phyloP scores from a whole-genome alignment of 2,113 vertebrate genomes.

The Anser cygnoides region DNA sequence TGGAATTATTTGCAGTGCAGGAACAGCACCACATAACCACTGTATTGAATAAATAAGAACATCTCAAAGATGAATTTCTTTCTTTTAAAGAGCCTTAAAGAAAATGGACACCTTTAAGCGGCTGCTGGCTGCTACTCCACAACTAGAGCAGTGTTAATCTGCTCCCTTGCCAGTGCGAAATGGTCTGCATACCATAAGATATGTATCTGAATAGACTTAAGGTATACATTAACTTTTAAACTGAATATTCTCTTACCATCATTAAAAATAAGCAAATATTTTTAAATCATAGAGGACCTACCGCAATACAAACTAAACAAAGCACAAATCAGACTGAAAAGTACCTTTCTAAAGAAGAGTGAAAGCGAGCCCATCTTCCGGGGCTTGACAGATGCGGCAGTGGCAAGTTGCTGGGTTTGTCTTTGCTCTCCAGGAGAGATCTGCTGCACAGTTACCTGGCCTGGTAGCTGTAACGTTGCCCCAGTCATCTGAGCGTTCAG shows the following conservation, averaged over 20 bases:
- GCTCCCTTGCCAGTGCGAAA: background rate
- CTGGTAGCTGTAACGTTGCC: constrained; percentile 72
- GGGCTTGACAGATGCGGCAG: background rate
- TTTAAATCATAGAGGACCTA: background rate
- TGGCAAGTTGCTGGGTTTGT: background rate
- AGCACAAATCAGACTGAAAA: background rate
- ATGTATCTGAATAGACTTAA: background rate
- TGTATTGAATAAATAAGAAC: background rate
- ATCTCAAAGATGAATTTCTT: background rate
- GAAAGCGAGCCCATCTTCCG: constrained; percentile 75
- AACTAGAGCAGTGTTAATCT: background rate
- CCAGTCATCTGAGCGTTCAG: constrained; percentile 72
- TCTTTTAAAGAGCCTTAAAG: background rate
- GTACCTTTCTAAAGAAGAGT: constrained; percentile 84
- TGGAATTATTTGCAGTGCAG: background rate
- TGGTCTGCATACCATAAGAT: background rate
- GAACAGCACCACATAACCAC: background rate
- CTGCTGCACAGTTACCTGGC: constrained; percentile 74
- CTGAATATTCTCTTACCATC: background rate
- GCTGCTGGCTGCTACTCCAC: background rate
- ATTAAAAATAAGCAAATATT: accelerated
- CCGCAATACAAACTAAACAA: background rate
- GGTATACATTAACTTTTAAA: background rate
- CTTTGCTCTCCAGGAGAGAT: constrained; percentile 71
- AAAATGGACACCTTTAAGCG: background rate